These are phyloP conservation scores for Prorops nasuta DNA, from an alignment of 1,140 invertebrate species.

Conservation along the genomic window DNA sequence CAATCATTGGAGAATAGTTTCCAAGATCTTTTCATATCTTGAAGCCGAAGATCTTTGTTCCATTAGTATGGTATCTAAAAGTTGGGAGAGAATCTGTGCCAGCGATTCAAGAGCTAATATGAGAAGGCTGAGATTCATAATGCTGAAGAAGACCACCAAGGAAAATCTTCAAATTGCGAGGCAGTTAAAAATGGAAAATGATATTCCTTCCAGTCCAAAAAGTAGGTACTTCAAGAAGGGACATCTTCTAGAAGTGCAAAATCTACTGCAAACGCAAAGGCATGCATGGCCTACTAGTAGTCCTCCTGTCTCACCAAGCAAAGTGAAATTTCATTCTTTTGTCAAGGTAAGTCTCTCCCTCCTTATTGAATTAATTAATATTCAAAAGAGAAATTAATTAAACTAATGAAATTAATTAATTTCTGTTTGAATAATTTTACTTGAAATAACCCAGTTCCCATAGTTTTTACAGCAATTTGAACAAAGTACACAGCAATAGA, in stretches of 20 bases:
- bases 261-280: conserved; percentile 31
- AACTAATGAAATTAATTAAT: no score
- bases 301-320: conserved; percentile 53
- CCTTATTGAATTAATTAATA: no score
- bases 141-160: conserved; percentile 42
- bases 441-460: no score
- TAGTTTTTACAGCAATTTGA: no score
- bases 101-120: conserved; percentile 38
- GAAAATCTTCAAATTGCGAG: conserved; percentile 43
- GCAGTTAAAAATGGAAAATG: conserved; percentile 34
- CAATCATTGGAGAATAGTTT: conserved; percentile 41
- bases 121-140: conserved; percentile 37
- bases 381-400: no score
- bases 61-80: conserved; percentile 45
- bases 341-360: conserved; percentile 44
- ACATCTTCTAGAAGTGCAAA: conserved; percentile 42
- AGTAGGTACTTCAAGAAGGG: conserved; percentile 39
- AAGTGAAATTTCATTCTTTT: conserved; percentile 53
- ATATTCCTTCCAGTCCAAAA: conserved; percentile 34
- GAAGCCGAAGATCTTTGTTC: conserved; percentile 43
- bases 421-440: no score
- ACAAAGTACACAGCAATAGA: no score
- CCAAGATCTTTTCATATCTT: conserved; percentile 42
- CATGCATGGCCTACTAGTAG: conserved; percentile 33
- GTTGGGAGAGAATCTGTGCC: conserved; percentile 41